These are phyloP conservation scores for Bombus difficillimus DNA, from an alignment of 1,140 invertebrate species.

Conservation along the genomic window DNA sequence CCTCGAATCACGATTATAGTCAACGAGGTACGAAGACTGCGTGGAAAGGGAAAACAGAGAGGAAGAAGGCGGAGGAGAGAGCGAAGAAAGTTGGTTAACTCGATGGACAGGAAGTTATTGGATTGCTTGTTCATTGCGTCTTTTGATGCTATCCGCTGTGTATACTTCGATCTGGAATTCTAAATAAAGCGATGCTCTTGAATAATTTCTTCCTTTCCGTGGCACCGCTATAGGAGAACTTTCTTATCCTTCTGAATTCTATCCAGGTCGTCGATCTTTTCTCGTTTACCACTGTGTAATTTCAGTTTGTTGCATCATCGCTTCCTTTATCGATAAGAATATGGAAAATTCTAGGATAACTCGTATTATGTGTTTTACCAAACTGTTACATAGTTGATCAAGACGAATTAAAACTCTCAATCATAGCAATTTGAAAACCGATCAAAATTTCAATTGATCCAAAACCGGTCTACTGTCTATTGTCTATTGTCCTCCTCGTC, in stretches of 20 bases:
- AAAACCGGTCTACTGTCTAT: neutral
- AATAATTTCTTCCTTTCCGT: conserved; percentile 2
- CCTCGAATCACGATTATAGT: conserved; percentile 1
- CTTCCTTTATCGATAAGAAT: neutral
- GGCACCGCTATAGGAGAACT: neutral
- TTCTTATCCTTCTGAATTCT: neutral
- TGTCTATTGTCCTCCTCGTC: no score
- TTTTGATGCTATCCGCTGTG: neutral
- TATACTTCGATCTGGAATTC: neutral
- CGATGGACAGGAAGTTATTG: conserved; percentile 25
- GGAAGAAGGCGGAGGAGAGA: no score
- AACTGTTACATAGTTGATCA: neutral
- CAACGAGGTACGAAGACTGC: neutral
- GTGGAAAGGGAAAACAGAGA: neutral
- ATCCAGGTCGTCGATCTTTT: neutral
- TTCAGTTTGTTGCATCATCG: neutral
- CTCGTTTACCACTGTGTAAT: neutral
- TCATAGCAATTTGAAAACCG: no score
- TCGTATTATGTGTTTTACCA: neutral
- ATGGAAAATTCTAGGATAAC: neutral
- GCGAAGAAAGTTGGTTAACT: conserved; percentile 17
- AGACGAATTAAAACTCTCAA: neutral
- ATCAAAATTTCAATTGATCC: conserved; percentile 7
- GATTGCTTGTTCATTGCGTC: conserved; percentile 9
- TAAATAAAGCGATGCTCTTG: neutral